Conservation (phyloP, 2,888 invertebrate species). For the Pomacea canaliculata region DNA sequence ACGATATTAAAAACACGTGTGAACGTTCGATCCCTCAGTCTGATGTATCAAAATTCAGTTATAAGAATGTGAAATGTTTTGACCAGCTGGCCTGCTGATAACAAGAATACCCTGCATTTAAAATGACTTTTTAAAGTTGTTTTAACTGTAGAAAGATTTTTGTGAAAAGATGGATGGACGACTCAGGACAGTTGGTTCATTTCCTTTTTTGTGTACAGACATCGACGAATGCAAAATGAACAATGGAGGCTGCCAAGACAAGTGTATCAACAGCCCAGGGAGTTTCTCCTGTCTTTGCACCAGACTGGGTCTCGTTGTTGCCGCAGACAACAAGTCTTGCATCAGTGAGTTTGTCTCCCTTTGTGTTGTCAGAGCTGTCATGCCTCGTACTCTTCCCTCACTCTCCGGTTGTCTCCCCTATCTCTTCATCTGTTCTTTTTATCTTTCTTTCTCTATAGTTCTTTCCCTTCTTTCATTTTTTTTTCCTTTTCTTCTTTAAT, state of each 20-base stretch:
- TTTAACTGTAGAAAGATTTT: no score
- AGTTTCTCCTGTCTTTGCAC: conserved; percentile 43
- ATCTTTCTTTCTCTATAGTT: neutral
- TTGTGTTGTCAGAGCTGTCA: neutral
- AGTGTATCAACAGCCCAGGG: conserved; percentile 43
- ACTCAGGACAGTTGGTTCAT: no score
- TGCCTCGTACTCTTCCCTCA: neutral
- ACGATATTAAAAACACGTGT: no score
- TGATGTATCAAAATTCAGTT: no score
- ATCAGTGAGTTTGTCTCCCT: conserved; percentile 27
- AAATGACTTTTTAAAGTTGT: no score
- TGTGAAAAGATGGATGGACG: no score
- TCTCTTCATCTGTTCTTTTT: no score
- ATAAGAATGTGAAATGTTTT: no score
- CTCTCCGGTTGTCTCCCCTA: no score
- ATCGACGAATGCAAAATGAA: conserved; percentile 36
- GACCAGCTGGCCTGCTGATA: no score
- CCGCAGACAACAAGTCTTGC: conserved; percentile 35
- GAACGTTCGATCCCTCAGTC: no score
- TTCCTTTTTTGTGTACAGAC: conserved; percentile 24
- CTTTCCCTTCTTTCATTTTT: neutral
- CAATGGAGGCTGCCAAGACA: conserved; percentile 41
- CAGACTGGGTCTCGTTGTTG: conserved; percentile 34
- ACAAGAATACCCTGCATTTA: no score
- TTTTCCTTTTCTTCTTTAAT: neutral